Percentiles rank a stretch among this genome's conserved stretches.
Evolutionary conservation across 1,140 invertebrate genomes (phyloP).

Genomic region (Zaprionus taronus): DNA sequence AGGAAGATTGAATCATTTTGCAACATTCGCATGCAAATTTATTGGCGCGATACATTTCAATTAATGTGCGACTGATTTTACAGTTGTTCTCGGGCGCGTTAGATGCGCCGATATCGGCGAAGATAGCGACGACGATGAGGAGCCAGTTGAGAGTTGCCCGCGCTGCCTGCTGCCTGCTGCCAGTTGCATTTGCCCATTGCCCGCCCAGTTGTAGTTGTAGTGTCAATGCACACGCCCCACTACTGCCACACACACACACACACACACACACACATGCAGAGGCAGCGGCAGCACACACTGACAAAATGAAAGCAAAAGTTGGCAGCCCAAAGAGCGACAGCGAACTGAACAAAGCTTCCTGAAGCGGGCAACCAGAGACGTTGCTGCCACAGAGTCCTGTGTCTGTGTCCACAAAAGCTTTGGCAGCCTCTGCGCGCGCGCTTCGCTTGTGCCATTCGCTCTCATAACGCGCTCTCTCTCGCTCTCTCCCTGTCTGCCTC

Average conservation of each 20-base stretch:
- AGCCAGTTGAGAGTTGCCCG: constrained; percentile 5
- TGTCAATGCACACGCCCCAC: constrained; percentile 47
- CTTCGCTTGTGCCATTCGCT: constrained; percentile 14
- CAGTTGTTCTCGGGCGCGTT: constrained; percentile 45
- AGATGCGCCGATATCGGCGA: constrained; percentile 26
- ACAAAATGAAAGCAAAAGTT: constrained; percentile 74
- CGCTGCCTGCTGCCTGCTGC: constrained; percentile 15
- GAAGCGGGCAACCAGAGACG: constrained; percentile 12
- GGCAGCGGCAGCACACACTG: constrained; percentile 36
- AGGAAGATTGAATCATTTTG: constrained; percentile 36
- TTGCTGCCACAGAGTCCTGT: constrained; percentile 45
- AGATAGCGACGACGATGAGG: constrained; percentile 6
- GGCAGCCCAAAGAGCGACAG: constrained; percentile 68
- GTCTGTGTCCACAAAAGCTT: constrained; percentile 57
- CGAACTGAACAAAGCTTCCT: constrained; percentile 76
- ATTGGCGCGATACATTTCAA: constrained; percentile 52
- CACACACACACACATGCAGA: constrained; percentile 1
- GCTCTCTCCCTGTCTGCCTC: neutral
- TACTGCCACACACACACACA: constrained; percentile 15
- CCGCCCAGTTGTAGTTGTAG: constrained; percentile 11
- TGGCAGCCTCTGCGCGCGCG: constrained; percentile 15
- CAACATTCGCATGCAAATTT: constrained; percentile 51
- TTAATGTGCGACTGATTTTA: constrained; percentile 57
- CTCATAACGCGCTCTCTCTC: neutral
- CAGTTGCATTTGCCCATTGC: neutral